Evolutionary conservation across 2,797 vertebrate genomes (phyloP), one percentile per base, ranked within the genome.

Genomic region (Sebastiscus albofasciatus): DNA sequence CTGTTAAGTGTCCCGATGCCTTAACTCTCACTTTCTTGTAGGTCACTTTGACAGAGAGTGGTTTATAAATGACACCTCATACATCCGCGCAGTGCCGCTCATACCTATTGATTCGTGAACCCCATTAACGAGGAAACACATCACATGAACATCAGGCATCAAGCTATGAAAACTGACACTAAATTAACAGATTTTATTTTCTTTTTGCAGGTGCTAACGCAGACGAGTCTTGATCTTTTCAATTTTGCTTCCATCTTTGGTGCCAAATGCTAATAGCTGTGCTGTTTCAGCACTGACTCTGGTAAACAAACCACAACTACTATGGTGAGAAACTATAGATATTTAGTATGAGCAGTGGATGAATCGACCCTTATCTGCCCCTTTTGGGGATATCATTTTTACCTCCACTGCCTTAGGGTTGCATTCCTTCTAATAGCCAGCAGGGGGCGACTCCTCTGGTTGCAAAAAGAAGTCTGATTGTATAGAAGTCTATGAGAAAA

Each of bases 41-140:
- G 90, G 92, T 92, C 83, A 92, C 87, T 86, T 88, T 92, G 89
- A 83, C 84, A 81, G 64, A 61, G 72, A 74, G 83, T 46, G 29
- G 26, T 76, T 81, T 22, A 61, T 70, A 64, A 86, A 80, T 61
- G 72, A 81, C 87, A 76, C 27, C 46, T 39, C 26, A 20, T 24
- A 70, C 4, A 9, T 49, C 49, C 18, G 49, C 0, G 20, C 34
- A 4, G 61, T 11, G 56, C n/a, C 8, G 6, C 61, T 73, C 67
- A 29, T 54, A 86, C 73, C 6, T 6, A 39, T 34, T 1, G 9
- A 64, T 69, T 52, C 12, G 1, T 18, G 49, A 46, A 9, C 42
- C 29, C 62, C 62, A 18, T 46, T 24, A 73, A 60, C 2, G 59
- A 62, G 20, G 68, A 10, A 42, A 31, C 27, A 24, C 14, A 10